A percentile compares a stretch with the other conserved stretches of the same genome.
These are phyloP conservation scores for Wasmannia auropunctata DNA, from an alignment of 1,140 invertebrate genomes.

Conservation along the genomic window DNA sequence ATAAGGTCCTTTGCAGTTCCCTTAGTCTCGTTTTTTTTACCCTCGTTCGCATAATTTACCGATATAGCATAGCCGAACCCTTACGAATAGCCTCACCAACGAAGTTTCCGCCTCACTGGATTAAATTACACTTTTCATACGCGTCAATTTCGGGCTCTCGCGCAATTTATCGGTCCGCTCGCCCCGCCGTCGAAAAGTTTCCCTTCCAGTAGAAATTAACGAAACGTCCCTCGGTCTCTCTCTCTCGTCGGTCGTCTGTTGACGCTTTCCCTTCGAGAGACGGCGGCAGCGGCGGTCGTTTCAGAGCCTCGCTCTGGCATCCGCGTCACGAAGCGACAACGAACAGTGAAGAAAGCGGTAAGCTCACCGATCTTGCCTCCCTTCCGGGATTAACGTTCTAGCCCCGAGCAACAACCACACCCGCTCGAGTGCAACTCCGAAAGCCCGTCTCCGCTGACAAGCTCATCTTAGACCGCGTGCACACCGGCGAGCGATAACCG, in stretches of 20 bases:
- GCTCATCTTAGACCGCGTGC: conserved; percentile 26
- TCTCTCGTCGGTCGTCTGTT: conserved; percentile 40
- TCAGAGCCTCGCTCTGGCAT: conserved; percentile 30
- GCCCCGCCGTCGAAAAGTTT: conserved; percentile 35
- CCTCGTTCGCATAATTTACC: conserved; percentile 6
- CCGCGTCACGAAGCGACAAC: conserved; percentile 60
- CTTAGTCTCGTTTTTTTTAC: not conserved
- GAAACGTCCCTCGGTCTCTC: conserved; percentile 22
- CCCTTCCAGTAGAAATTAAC: conserved; percentile 58
- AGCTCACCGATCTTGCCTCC: conserved; percentile 56
- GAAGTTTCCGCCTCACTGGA: conserved; percentile 34
- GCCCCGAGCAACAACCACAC: conserved; percentile 52
- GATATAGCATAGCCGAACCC: not conserved
- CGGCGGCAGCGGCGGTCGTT: conserved; percentile 7
- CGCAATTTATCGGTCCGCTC: conserved; percentile 60
- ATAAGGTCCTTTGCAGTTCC: not conserved
- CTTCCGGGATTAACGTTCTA: conserved; percentile 64
- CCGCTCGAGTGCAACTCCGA: conserved; percentile 4
- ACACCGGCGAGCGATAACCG: not conserved
- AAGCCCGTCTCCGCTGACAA: conserved; percentile 20
- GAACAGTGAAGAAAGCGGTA: conserved; percentile 59
- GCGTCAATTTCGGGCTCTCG: conserved; percentile 17
- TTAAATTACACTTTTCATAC: conserved; percentile 67
- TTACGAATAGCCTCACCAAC: conserved; percentile 15
- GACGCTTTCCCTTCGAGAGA: conserved; percentile 34